Percentiles rank a stretch among this genome's conserved stretches.
Evolutionary conservation across 1,140 invertebrate species (phyloP).

Genomic region (Drosophila teissieri): DNA sequence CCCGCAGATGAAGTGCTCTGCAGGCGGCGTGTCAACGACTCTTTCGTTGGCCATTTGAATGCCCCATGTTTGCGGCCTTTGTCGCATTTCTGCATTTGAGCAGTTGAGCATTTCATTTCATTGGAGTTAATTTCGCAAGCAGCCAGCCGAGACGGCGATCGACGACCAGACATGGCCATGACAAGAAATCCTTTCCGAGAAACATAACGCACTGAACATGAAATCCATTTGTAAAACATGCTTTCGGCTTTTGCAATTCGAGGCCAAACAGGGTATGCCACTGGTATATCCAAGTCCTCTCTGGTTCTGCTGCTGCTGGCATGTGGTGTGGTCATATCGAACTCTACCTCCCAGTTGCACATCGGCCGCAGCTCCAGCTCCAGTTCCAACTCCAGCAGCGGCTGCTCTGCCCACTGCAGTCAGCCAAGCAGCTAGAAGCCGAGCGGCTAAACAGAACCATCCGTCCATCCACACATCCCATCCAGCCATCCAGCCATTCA

Average conservation of each 20-base stretch:
- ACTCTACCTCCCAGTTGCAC: conserved; percentile 59
- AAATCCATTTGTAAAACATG: conserved; percentile 81
- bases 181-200: conserved; percentile 81
- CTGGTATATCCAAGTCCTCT: conserved; percentile 58
- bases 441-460: conserved; percentile 11
- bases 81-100: conserved; percentile 49
- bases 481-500: conserved; percentile 13
- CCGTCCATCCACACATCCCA: conserved; percentile 39
- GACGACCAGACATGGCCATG: conserved; percentile 70
- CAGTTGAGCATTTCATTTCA: conserved; percentile 49
- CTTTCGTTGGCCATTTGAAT: conserved; percentile 74
- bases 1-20: conserved; percentile 15
- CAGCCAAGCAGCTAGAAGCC: conserved; percentile 71
- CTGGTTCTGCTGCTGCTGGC: conserved; percentile 26
- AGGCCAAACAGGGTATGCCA: conserved; percentile 52
- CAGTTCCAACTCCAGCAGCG: conserved; percentile 11
- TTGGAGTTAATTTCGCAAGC: conserved; percentile 54
- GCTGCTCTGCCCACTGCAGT: conserved; percentile 54
- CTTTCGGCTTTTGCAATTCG: conserved; percentile 62
- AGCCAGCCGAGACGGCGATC: conserved; percentile 23
- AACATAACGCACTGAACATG: conserved; percentile 78
- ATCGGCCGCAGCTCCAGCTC: conserved; percentile 6
- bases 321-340: conserved; percentile 45
- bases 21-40: conserved; percentile 54
- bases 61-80: conserved; percentile 63